Evolutionary conservation across 2,888 invertebrate species (phyloP), one percentile per base, ranked within the genome.

Genomic region (Endotricha flammealis): DNA sequence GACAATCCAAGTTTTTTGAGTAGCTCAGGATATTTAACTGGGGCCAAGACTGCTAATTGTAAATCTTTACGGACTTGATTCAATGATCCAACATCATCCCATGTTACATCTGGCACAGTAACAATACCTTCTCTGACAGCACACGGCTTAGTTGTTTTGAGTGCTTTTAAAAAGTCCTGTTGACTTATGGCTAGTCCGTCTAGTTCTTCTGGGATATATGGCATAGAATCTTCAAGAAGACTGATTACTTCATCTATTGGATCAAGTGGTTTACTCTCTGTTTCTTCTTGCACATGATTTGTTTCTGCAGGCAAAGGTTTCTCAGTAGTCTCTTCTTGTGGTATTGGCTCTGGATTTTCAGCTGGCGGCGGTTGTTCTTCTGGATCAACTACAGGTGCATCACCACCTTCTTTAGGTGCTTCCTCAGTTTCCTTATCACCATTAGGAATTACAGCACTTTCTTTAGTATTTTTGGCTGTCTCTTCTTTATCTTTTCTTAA

Each of bases 101-200:
- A 99, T 1, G 96, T 95, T 1, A 96, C 96, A 85, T 97, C 96
- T 1, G 99, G 99, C 8, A 99, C 96, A 0, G 98, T 98, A 1
- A 96, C 95, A 77, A 99, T 98, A 32, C 99, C 99, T 87, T 99
- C 99, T 50, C 98, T 88, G 59, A 97, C 98, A 0, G 97, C 94
- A 32, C 96, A 96, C 0, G 98, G 98, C 68, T 96, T 96, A 4
- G 97, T 93, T 36, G 90, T 86, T 66, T 93, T 92, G 13, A 96
- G 74, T 3, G 97, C 97, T 51, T 86, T 88, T 36, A 91, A 65
- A 57, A 95, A 96, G 67, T 97, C 97, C 3, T 90, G 89, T 60
- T 93, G 89, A 25, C 90, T 90, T 9, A 96, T 90, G 40, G 85
- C 90, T 33, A 96, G 82, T 28, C 89, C 88, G 0, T 86, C 63